Evolutionary conservation across 2,888 invertebrate species (phyloP).

Genomic region (Eupithecia vulgata): DNA sequence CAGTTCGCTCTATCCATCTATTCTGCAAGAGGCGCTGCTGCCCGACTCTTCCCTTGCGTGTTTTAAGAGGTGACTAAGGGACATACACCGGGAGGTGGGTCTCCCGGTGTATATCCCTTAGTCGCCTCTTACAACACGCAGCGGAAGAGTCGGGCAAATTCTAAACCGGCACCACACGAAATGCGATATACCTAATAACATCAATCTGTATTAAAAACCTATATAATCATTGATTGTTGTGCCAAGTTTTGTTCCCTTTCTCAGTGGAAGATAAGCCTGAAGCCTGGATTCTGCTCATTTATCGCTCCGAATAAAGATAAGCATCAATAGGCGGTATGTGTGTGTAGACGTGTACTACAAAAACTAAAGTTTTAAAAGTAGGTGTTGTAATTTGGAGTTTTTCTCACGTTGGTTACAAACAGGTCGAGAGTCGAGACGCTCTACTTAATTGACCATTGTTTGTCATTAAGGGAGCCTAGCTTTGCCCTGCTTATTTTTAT

Average conservation of each 20-base stretch:
- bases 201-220: background rate
- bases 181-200: background rate
- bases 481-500: slow-evolving; percentile 69
- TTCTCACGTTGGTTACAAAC: slow-evolving; percentile 63
- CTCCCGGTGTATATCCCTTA: too few relatives aligned
- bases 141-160: too few relatives aligned
- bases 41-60: too few relatives aligned
- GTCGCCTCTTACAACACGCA: too few relatives aligned
- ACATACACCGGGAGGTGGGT: too few relatives aligned
- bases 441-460: slow-evolving; percentile 81
- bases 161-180: too few relatives aligned
- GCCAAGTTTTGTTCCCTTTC: background rate
- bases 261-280: background rate
- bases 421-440: slow-evolving; percentile 62
- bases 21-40: too few relatives aligned
- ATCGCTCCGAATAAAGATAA: slow-evolving; percentile 39
- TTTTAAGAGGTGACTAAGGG: too few relatives aligned
- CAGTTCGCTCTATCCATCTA: too few relatives aligned
- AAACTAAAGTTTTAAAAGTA: slow-evolving; percentile 24
- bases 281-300: slow-evolving; percentile 12
- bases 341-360: slow-evolving; percentile 8
- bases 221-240: background rate
- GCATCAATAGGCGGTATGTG: slow-evolving; percentile 26
- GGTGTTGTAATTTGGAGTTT: slow-evolving; percentile 52
- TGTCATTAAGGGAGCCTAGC: slow-evolving; percentile 74